Percentiles rank a stretch among this genome's conserved stretches.
Evolutionary conservation across 2,888 invertebrate genomes (phyloP).

Genomic region (Drepanosiphum platanoidis): DNA sequence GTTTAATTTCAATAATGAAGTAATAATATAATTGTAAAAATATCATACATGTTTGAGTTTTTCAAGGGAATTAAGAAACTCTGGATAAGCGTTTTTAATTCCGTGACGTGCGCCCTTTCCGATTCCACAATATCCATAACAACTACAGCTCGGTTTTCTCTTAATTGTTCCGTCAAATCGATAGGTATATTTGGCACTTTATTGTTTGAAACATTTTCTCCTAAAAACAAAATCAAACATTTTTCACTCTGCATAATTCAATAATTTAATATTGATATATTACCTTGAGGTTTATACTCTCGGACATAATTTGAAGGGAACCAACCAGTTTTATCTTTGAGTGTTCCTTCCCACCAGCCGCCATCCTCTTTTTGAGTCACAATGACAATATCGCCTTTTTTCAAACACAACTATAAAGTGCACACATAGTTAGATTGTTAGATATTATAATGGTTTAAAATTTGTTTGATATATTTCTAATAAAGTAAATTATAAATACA

Average conservation of each 20-base stretch:
- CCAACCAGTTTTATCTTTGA: conserved; percentile 96
- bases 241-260: neutral
- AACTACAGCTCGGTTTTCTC: conserved; percentile 85
- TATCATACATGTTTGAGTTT: conserved; percentile 84
- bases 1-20: conserved; percentile 10
- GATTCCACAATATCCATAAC: conserved; percentile 91
- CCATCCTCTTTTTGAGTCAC: conserved; percentile 96
- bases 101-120: conserved; percentile 89
- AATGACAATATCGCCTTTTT: conserved; percentile 95
- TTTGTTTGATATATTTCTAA: neutral
- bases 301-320: conserved; percentile 98
- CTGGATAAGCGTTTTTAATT: conserved; percentile 84
- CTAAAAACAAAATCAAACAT: conserved; percentile 53
- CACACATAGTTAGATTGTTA: neutral
- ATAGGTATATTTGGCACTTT: conserved; percentile 63
- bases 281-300: conserved; percentile 79
- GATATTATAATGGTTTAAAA: neutral
- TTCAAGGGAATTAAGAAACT: conserved; percentile 90
- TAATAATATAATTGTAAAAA: conserved; percentile 3
- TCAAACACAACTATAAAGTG: conserved; percentile 81
- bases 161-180: conserved; percentile 69
- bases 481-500: neutral
- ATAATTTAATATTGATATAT: neutral
- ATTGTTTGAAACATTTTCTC: conserved; percentile 7
- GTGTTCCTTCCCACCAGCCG: conserved; percentile 99